Evolutionary conservation across 2,888 invertebrate species (phyloP).

Genomic region (Kryphioiulus occultus): DNA sequence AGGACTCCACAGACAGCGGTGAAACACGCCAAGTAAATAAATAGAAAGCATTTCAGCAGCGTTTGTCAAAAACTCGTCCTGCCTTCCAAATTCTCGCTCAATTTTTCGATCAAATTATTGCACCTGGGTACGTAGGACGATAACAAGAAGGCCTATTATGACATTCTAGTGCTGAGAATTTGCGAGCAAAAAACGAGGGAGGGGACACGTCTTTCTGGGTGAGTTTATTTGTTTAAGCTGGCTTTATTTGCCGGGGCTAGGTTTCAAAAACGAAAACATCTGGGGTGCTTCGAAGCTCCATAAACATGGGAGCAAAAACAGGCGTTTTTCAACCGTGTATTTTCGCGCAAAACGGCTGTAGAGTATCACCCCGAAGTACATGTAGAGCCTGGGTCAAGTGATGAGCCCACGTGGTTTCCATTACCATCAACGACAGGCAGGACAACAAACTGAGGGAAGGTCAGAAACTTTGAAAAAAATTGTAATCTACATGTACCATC

Average conservation of each 20-base stretch:
- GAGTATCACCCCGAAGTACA: not conserved
- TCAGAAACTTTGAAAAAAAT: no score
- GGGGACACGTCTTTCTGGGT: not conserved
- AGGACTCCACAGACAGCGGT: no score
- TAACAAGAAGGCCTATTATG: not conserved
- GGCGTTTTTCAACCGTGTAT: not conserved
- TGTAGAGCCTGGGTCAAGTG: not conserved
- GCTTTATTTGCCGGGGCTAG: not conserved
- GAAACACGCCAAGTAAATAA: no score
- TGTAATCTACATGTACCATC: no score
- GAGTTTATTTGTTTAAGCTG: slow-evolving; percentile 24
- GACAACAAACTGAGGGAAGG: no score
- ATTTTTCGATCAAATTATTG: not conserved
- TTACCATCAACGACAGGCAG: no score
- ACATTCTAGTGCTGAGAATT: not conserved
- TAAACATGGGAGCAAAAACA: not conserved
- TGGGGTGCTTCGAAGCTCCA: not conserved
- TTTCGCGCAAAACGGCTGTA: not conserved
- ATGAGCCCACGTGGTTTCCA: not conserved
- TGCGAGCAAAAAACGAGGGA: not conserved
- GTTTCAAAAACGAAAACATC: slow-evolving; percentile 32
- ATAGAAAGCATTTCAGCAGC: not conserved
- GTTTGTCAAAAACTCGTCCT: not conserved
- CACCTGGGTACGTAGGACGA: not conserved
- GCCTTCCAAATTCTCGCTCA: not conserved